Evolutionary conservation across 2,888 invertebrate species (phyloP).

Genomic region (Acanthococcus lagerstroemiae): DNA sequence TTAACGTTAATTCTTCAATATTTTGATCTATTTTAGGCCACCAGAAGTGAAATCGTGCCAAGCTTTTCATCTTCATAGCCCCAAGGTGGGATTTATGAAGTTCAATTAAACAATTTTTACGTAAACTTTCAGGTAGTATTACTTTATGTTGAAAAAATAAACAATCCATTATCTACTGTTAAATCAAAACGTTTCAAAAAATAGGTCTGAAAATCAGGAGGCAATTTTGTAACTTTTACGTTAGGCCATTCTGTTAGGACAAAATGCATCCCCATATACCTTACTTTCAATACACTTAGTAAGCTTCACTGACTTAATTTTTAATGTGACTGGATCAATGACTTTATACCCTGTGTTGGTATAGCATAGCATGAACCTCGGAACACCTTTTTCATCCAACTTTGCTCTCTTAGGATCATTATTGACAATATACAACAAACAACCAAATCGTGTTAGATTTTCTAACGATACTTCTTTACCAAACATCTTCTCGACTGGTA

Average conservation of each 20-base stretch:
- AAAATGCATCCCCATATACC: too few relatives aligned
- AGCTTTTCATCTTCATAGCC: slow-evolving; percentile 36
- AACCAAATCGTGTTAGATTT: background rate
- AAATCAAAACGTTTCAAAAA: too few relatives aligned
- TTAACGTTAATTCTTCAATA: background rate
- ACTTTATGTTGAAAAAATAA: background rate
- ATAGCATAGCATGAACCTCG: too few relatives aligned
- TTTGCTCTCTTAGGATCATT: background rate
- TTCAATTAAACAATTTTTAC: slow-evolving; percentile 33
- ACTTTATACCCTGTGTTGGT: too few relatives aligned
- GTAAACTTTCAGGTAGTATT: background rate
- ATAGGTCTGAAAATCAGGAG: too few relatives aligned
- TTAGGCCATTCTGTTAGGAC: too few relatives aligned
- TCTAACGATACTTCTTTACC: background rate
- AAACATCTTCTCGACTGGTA: background rate
- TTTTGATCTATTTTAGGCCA: background rate
- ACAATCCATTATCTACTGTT: too few relatives aligned
- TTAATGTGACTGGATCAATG: too few relatives aligned
- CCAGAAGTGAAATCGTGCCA: slow-evolving; percentile 36
- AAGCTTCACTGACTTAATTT: too few relatives aligned
- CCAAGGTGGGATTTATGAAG: slow-evolving; percentile 37
- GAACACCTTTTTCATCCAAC: too few relatives aligned
- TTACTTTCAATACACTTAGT: too few relatives aligned
- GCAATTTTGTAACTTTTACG: too few relatives aligned
- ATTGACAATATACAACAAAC: background rate